Base-by-base conservation (phyloP, 2,888 invertebrate genomes). In the Erynnis tages region DNA sequence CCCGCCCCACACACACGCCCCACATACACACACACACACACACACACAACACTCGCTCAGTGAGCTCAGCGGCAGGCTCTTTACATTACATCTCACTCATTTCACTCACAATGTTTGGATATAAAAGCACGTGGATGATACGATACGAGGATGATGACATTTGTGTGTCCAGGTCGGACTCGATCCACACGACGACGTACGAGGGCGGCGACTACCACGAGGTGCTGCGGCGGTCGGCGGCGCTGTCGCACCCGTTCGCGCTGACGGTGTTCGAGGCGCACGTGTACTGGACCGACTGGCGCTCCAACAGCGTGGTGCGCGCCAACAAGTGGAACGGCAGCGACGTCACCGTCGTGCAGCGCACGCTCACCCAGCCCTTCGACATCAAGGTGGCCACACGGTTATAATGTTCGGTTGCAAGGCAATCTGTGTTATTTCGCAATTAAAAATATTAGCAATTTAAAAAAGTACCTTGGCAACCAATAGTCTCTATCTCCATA, bases 281-380 rank as follows among this genome's bases (percentile, higher is more conserved):
- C 79, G 93, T 97, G 7, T 98, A 96, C 86, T 98, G 97, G 97
- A 97, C 97, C 0, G 97, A 98, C 85, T 97, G 98, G 98, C 91
- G 96, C 59, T 94, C 94, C 50, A 96, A 96, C 76, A 94, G 95
- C 56, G 95, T 98, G 2, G 93, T 96, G 63, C 90, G 95, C 68
- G 96, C 97, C 21, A 95, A 95, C 85, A 97, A 97, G 84, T 97
- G 95, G 94, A 94, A 94, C 77, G 96, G 94, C 54, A 91, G 92
- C 14, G 93, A 95, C 75, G 93, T 96, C 1, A 90, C 92, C 54
- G 93, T 95, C 10, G 92, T 97, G 62, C 96, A 96, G 76, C 91
- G 94, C 60, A 95, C 96, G 7, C 91, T 94, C 56, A 94, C 95
- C 1, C 97, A 97, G 77, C 97, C 97, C 0, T 97, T 97, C 90